Evolutionary conservation across 2,888 invertebrate species (phyloP).

Genomic region (Cantharis flavilabris): DNA sequence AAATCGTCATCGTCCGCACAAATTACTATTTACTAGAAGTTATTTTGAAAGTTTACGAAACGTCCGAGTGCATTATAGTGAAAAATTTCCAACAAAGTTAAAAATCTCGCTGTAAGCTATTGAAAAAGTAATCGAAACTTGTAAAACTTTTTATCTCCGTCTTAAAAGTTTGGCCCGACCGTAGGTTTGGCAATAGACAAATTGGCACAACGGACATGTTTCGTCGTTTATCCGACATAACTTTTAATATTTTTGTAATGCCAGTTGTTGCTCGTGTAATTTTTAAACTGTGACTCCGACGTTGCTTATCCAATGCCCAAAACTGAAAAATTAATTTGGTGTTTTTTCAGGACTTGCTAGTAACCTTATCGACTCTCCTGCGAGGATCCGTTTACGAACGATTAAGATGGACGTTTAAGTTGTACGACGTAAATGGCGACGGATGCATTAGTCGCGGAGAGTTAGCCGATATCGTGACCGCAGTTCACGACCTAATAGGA

Average conservation of each 20-base stretch:
- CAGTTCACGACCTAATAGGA: conserved; percentile 92
- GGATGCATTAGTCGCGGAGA: conserved; percentile 93
- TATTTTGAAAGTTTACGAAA: not conserved
- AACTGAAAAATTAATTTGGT: not conserved
- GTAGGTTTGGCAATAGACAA: not conserved
- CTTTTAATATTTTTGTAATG: not conserved
- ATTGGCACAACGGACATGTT: not conserved
- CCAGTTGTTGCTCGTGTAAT: not conserved
- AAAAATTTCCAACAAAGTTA: not conserved
- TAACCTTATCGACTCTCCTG: conserved; percentile 88
- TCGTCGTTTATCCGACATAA: not conserved
- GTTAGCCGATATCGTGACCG: conserved; percentile 83
- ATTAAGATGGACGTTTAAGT: conserved; percentile 93
- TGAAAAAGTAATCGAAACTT: not conserved
- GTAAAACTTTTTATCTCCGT: not conserved
- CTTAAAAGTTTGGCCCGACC: not conserved
- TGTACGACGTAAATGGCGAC: conserved; percentile 96
- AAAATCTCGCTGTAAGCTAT: not conserved
- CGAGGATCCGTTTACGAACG: conserved; percentile 94
- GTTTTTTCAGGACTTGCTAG: conserved; percentile 81
- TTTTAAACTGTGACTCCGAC: not conserved
- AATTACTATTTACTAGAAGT: not conserved
- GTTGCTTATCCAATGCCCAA: no score
- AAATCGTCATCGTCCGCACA: not conserved
- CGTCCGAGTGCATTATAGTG: not conserved